Conservation (phyloP, 2,888 invertebrate genomes). For the Boloria selene region DNA sequence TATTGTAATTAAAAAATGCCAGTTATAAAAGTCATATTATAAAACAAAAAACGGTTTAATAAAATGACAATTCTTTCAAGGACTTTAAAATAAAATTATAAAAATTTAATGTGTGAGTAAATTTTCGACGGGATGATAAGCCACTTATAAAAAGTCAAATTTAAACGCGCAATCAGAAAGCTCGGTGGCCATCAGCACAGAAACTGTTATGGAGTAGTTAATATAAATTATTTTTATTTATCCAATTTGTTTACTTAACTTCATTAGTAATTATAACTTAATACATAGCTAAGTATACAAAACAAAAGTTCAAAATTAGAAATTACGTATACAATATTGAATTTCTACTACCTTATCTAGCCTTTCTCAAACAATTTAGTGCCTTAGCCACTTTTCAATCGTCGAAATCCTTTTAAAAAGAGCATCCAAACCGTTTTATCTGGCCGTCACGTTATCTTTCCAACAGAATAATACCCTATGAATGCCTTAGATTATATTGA, state of each 20-base stretch:
- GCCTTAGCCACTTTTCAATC: slow-evolving; percentile 15
- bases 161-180: slow-evolving; percentile 69
- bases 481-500: slow-evolving; percentile 49
- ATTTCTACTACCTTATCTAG: slow-evolving; percentile 2
- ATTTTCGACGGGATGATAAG: slow-evolving; percentile 66
- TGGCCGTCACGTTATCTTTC: slow-evolving; percentile 32
- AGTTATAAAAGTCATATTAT: not conserved
- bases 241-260: not conserved
- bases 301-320: too few species aligned
- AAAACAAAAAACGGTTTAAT: slow-evolving; percentile 10
- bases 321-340: too few species aligned
- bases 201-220: slow-evolving; percentile 9
- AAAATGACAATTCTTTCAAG: slow-evolving; percentile 26
- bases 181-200: slow-evolving; percentile 59
- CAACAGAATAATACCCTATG: slow-evolving; percentile 40
- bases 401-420: slow-evolving; percentile 31
- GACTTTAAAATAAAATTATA: slow-evolving; percentile 47
- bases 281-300: too few species aligned
- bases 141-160: slow-evolving; percentile 71
- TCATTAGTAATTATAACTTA: not conserved
- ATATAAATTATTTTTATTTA: not conserved
- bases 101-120: slow-evolving; percentile 56
- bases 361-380: not conserved
- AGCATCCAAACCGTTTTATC: slow-evolving; percentile 23
- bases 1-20: not conserved